These are phyloP conservation scores for Boulengeromyrus knoepffleri DNA, from an alignment of 2,113 vertebrate species.

Conservation along the genomic window DNA sequence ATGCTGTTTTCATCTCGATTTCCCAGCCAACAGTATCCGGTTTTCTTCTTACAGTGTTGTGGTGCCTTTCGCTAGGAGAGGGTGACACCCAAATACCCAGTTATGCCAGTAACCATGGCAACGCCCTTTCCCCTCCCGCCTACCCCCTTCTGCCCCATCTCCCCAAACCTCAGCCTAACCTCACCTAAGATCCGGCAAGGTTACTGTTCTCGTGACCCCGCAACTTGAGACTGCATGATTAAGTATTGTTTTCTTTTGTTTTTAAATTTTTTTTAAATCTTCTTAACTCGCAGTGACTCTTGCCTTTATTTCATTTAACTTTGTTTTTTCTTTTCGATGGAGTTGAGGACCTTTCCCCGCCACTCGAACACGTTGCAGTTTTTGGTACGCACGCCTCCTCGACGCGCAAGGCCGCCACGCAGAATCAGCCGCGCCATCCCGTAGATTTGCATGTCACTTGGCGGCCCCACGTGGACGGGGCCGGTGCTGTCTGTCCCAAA, in stretches of 20 bases:
- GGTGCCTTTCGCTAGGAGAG: background rate
- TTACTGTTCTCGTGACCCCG: constrained; percentile 2
- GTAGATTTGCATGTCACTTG: constrained; percentile 8
- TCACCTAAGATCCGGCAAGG: background rate
- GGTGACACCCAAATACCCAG: background rate
- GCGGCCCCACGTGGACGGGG: background rate
- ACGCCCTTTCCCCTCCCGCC: constrained; percentile 24
- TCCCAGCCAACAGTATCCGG: background rate
- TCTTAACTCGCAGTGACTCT: constrained; percentile 26
- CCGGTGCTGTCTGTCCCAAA: background rate
- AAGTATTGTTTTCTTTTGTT: background rate
- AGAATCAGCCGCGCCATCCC: constrained; percentile 17
- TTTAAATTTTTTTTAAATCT: background rate
- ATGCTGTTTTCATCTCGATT: background rate
- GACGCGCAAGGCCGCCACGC: background rate
- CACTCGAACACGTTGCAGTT: constrained; percentile 41
- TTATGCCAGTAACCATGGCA: background rate
- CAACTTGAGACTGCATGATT: constrained; percentile 22
- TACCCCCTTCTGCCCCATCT: constrained; percentile 16
- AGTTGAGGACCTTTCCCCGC: constrained; percentile 39
- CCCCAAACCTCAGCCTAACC: background rate
- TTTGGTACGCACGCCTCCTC: constrained; percentile 33
- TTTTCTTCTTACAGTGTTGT: background rate
- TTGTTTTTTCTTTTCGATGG: constrained; percentile 21
- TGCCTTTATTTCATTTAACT: constrained; percentile 36